Evolutionary conservation across 2,888 invertebrate genomes (phyloP).

Genomic region (Ennomos quercinarius): DNA sequence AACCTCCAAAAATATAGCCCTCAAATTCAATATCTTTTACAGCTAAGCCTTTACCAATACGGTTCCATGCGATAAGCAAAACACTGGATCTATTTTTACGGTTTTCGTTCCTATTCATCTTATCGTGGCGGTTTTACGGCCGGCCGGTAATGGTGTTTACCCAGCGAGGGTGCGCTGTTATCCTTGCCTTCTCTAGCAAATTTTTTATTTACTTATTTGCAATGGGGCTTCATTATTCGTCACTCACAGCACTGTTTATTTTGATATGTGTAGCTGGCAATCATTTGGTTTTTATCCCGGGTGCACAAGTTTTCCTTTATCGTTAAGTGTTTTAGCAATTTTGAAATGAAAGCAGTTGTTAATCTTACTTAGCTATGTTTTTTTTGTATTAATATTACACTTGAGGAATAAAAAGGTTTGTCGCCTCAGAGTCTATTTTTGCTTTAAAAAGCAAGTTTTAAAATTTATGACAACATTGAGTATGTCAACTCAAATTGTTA

Average conservation of each 20-base stretch:
- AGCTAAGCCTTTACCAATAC: conserved; percentile 25
- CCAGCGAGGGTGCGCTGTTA: conserved; percentile 48
- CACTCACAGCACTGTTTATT: conserved; percentile 47
- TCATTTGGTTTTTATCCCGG: conserved; percentile 39
- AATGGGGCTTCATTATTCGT: conserved; percentile 54
- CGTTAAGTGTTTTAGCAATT: too few relatives aligned
- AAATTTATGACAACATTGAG: too few relatives aligned
- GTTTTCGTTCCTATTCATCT: conserved; percentile 61
- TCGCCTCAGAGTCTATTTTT: too few relatives aligned
- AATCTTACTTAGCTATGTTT: too few relatives aligned
- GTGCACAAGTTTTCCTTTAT: too few relatives aligned
- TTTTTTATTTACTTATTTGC: conserved; percentile 63
- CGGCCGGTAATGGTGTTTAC: conserved; percentile 69
- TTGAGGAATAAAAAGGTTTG: too few relatives aligned
- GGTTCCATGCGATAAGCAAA: conserved; percentile 54
- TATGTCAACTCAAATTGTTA: too few relatives aligned
- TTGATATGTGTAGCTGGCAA: conserved; percentile 43
- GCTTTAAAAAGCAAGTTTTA: too few relatives aligned
- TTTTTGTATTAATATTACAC: too few relatives aligned
- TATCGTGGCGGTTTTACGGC: conserved; percentile 70
- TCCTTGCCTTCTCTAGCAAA: conserved; percentile 41
- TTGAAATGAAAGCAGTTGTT: too few relatives aligned
- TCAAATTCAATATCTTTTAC: conserved; percentile 24
- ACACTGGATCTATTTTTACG: conserved; percentile 64
- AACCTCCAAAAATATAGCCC: background rate